Conservation (phyloP, 2,888 invertebrate genomes). For the Celastrina argiolus region DNA sequence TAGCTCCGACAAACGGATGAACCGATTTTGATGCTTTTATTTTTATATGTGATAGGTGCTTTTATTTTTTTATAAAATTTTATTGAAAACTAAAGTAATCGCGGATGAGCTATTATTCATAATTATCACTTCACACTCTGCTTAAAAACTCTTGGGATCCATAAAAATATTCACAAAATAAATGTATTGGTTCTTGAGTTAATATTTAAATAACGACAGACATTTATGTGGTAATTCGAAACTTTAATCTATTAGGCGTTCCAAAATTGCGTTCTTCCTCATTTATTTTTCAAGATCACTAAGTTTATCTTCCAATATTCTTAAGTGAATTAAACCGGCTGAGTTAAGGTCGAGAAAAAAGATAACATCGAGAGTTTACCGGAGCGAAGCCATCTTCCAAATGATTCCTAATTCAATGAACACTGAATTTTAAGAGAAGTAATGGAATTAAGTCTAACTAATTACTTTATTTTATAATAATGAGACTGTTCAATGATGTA, state of each 20-base stretch:
- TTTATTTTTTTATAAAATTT: too few relatives aligned
- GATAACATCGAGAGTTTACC: not conserved
- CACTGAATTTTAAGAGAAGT: slow-evolving; percentile 8
- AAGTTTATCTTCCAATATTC: slow-evolving; percentile 14
- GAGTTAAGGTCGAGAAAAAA: slow-evolving; percentile 11
- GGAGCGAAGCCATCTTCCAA: not conserved
- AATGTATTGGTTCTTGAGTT: too few relatives aligned
- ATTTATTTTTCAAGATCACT: not conserved
- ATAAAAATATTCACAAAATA: too few relatives aligned
- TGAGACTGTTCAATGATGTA: too few relatives aligned
- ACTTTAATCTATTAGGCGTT: not conserved
- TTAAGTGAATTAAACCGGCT: slow-evolving; percentile 18
- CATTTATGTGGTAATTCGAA: not conserved
- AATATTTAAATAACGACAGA: too few relatives aligned
- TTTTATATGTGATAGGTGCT: too few relatives aligned
- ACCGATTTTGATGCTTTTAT: too few relatives aligned
- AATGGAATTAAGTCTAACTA: not conserved
- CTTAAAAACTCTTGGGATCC: too few relatives aligned
- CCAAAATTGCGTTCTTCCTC: not conserved
- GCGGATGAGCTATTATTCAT: too few relatives aligned
- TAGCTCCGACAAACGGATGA: too few relatives aligned
- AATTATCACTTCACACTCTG: too few relatives aligned
- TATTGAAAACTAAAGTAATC: too few relatives aligned
- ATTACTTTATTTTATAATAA: not conserved
- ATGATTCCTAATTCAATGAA: slow-evolving; percentile 12